Conservation (phyloP, 2,113 vertebrate species). For the Mesitornis unicolor region DNA sequence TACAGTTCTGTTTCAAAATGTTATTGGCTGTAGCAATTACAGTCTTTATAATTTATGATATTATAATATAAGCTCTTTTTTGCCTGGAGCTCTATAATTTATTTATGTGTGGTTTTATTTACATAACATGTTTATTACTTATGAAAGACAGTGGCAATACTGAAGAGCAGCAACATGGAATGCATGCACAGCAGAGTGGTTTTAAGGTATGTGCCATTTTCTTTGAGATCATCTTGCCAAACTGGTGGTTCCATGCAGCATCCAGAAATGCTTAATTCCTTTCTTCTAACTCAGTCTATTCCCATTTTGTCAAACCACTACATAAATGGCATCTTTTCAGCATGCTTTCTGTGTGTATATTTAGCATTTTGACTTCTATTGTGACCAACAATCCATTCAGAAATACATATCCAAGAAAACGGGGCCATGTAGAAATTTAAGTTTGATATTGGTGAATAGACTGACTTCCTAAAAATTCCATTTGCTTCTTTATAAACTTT, state of each 20-base stretch:
- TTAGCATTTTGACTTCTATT: neutral
- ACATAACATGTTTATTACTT: constrained; percentile 5
- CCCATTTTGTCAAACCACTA: neutral
- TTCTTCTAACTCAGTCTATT: neutral
- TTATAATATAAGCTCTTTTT: neutral
- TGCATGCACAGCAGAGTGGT: neutral
- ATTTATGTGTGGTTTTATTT: constrained; percentile 50
- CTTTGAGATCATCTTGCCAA: neutral
- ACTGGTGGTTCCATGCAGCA: neutral
- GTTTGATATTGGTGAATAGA: neutral
- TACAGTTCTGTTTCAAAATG: neutral
- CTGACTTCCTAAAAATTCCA: neutral
- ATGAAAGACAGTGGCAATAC: neutral
- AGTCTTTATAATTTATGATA: constrained; percentile 34
- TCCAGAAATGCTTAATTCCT: neutral
- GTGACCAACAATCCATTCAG: neutral
- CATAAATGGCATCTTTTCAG: neutral
- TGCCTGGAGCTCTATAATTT: constrained; percentile 22
- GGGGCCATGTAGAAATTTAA: neutral
- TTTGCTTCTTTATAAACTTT: neutral
- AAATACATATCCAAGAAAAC: neutral
- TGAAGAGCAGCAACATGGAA: neutral
- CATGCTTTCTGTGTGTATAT: neutral
- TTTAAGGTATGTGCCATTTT: neutral
- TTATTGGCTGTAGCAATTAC: constrained; percentile 29